Conservation (phyloP, 2,797 vertebrate genomes). For the Epinephelus coioides region DNA sequence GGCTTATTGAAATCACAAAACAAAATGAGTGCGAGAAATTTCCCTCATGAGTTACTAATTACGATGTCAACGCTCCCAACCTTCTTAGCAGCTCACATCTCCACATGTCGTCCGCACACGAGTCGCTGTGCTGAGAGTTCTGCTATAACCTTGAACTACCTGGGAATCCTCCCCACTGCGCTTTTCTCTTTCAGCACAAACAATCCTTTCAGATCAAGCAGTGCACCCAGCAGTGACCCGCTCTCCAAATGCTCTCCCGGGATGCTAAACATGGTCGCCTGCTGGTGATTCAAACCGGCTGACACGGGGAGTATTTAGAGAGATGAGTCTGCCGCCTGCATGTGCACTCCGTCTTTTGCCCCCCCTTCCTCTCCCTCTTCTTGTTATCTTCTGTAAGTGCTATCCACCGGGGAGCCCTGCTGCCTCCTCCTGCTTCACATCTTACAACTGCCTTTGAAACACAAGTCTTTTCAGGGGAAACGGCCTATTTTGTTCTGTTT, state of each 20-base stretch:
- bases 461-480: conserved; percentile 63
- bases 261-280: conserved; percentile 54
- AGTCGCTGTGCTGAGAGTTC: conserved; percentile 3
- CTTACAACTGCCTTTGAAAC: conserved; percentile 62
- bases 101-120: not conserved
- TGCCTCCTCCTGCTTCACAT: conserved; percentile 54
- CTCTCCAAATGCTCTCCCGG: conserved; percentile 54
- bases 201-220: conserved; percentile 48
- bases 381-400: conserved; percentile 53
- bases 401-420: conserved; percentile 56
- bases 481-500: conserved; percentile 67
- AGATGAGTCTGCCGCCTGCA: conserved; percentile 50
- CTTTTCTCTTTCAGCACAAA: conserved; percentile 56
- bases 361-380: not conserved
- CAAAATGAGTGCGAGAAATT: conserved; percentile 32
- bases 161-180: conserved; percentile 42
- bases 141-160: conserved; percentile 70
- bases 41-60: conserved; percentile 24
- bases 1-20: conserved; percentile 34
- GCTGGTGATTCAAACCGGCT: conserved; percentile 61
- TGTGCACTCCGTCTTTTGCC: conserved; percentile 29
- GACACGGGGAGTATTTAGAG: conserved; percentile 60
- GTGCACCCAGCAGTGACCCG: conserved; percentile 37
- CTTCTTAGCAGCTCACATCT: conserved; percentile 21
- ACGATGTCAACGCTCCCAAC: conserved; percentile 31